Evolutionary conservation across 2,797 vertebrate species (phyloP).

Genomic region (Iguana delicatissima): DNA sequence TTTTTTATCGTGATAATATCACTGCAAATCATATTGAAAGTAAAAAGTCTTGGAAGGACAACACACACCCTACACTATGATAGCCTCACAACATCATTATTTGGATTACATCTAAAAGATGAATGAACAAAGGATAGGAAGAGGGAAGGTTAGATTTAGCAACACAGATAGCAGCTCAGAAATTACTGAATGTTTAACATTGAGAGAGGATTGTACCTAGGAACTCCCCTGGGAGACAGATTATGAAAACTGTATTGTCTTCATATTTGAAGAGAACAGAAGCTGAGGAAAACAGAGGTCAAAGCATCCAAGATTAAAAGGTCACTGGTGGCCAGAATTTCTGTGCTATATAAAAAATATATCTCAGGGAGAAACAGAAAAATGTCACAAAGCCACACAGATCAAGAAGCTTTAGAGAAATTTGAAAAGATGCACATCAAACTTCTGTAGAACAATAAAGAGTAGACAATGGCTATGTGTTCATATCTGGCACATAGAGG

Average conservation of each 20-base stretch:
- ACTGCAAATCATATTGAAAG: not conserved
- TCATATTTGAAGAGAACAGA: slow-evolving; percentile 31
- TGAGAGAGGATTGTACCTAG: slow-evolving; percentile 63
- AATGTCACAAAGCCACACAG: slow-evolving; percentile 1
- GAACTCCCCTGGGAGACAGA: slow-evolving; percentile 34
- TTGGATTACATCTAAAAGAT: not conserved
- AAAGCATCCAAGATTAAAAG: slow-evolving; percentile 5
- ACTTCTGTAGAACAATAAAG: not conserved
- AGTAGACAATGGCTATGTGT: not conserved
- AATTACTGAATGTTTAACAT: slow-evolving; percentile 38
- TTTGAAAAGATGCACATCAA: slow-evolving; percentile 1
- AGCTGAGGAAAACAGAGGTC: slow-evolving; percentile 32
- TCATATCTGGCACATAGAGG: not conserved
- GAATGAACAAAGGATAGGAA: not conserved
- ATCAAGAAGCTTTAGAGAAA: slow-evolving; percentile 57
- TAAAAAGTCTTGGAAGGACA: not conserved
- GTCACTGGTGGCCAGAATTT: slow-evolving; percentile 39
- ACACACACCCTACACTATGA: not conserved
- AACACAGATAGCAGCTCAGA: slow-evolving; percentile 63
- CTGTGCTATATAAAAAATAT: slow-evolving; percentile 53
- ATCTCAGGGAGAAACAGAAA: slow-evolving; percentile 32
- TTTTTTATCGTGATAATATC: not conserved
- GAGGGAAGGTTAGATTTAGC: slow-evolving; percentile 1
- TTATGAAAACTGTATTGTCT: slow-evolving; percentile 60
- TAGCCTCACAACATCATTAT: not conserved